Evolutionary conservation across 1,140 invertebrate species (phyloP).

Genomic region (Ceratosolen solmsi): DNA sequence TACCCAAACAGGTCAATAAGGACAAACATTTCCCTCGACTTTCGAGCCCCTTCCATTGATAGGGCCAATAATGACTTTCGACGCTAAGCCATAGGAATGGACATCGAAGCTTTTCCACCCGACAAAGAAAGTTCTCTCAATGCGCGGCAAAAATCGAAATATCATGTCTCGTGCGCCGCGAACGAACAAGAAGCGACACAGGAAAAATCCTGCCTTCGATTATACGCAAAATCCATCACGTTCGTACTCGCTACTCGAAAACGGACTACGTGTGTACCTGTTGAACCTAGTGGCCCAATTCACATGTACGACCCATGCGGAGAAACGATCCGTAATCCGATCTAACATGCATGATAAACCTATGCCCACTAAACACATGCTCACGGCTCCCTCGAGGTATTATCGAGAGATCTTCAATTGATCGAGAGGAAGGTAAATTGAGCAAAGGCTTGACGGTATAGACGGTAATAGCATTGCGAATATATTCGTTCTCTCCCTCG

Average conservation of each 20-base stretch:
- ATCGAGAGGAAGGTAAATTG: neutral
- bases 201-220: too few species aligned
- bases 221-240: too few species aligned
- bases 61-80: neutral
- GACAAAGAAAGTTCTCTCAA: neutral
- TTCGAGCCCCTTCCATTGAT: neutral
- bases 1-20: neutral
- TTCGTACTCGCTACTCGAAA: neutral
- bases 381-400: neutral
- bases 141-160: neutral
- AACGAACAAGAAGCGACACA: too few species aligned
- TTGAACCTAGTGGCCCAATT: too few species aligned
- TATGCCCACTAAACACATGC: neutral
- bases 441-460: neutral
- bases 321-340: too few species aligned
- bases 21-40: neutral
- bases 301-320: too few species aligned
- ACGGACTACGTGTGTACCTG: neutral
- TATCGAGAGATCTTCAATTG: constrained; percentile 2
- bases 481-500: neutral
- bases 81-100: neutral
- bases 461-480: neutral
- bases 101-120: neutral
- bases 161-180: too few species aligned
- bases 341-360: neutral